Conservation (phyloP, 2,888 invertebrate species). For the Nipponacmea schrenckii region DNA sequence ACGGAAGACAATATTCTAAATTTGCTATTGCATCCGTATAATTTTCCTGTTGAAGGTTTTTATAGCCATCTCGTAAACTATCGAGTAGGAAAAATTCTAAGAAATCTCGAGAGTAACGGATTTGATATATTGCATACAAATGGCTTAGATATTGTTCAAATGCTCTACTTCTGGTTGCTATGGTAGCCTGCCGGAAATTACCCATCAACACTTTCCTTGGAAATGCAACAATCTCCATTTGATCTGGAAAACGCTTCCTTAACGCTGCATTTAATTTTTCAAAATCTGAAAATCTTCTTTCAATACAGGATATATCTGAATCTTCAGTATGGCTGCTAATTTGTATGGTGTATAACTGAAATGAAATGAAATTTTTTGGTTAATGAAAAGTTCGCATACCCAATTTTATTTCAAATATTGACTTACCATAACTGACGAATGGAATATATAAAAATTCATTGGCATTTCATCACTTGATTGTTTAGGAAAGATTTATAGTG, state of each 20-base stretch:
- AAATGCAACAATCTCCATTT: constrained; percentile 63
- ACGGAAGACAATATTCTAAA: constrained; percentile 59
- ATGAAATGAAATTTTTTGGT: constrained; percentile 11
- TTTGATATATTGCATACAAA: constrained; percentile 57
- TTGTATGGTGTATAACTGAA: constrained; percentile 56
- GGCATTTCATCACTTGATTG: too few species aligned
- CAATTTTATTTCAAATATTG: too few species aligned
- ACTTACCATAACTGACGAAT: too few species aligned
- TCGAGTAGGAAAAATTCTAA: constrained; percentile 62
- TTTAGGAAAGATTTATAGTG: too few species aligned
- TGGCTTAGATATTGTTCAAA: constrained; percentile 68
- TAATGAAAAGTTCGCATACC: too few species aligned
- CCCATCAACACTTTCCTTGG: constrained; percentile 67
- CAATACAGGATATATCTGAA: constrained; percentile 57
- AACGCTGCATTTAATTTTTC: constrained; percentile 59
- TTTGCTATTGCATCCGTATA: constrained; percentile 58
- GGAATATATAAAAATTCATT: too few species aligned
- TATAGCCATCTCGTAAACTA: constrained; percentile 57
- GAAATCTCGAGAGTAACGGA: constrained; percentile 61
- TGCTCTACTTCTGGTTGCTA: constrained; percentile 64
- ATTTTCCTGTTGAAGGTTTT: constrained; percentile 48
- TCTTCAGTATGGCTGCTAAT: constrained; percentile 51
- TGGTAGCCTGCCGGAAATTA: constrained; percentile 67
- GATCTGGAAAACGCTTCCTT: constrained; percentile 53
- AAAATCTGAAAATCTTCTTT: constrained; percentile 67